Evolutionary conservation across 2,797 vertebrate genomes (phyloP).

Genomic region (Vultur gryphus): DNA sequence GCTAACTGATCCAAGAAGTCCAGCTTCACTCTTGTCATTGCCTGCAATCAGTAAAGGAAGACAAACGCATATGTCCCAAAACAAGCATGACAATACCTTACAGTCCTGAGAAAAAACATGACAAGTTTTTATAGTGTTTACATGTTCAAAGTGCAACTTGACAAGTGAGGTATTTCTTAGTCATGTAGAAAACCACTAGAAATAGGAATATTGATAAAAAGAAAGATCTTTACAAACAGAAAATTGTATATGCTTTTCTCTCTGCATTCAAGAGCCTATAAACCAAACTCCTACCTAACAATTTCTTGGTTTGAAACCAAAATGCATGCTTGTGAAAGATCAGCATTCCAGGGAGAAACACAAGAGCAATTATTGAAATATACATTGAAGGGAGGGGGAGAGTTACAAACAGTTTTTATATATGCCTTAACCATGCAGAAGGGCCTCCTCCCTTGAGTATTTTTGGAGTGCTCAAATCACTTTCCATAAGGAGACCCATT

Average conservation of each 20-base stretch:
- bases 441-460: not conserved
- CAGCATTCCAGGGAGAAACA: not conserved
- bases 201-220: not conserved
- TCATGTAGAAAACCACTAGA: rapidly evolving
- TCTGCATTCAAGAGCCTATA: not conserved
- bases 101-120: not conserved
- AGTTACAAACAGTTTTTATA: not conserved
- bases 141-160: not conserved
- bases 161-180: not conserved
- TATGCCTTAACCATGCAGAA: not conserved
- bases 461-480: not conserved
- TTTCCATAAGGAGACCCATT: slow-evolving; percentile 2
- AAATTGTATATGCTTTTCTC: not conserved
- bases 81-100: not conserved
- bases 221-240: not conserved
- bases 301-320: not conserved
- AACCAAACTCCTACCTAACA: not conserved
- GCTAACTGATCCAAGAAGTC: slow-evolving; percentile 97
- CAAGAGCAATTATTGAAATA: not conserved
- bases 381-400: no score
- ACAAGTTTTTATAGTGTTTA: not conserved
- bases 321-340: not conserved
- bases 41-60: slow-evolving; percentile 72
- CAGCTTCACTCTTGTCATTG: slow-evolving; percentile 94
- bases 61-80: rapidly evolving